A percentile compares a stretch with the other conserved stretches of the same genome.
These are phyloP conservation scores for Jordanella pulchra DNA, from an alignment of 2,797 vertebrate species.

Conservation along the genomic window DNA sequence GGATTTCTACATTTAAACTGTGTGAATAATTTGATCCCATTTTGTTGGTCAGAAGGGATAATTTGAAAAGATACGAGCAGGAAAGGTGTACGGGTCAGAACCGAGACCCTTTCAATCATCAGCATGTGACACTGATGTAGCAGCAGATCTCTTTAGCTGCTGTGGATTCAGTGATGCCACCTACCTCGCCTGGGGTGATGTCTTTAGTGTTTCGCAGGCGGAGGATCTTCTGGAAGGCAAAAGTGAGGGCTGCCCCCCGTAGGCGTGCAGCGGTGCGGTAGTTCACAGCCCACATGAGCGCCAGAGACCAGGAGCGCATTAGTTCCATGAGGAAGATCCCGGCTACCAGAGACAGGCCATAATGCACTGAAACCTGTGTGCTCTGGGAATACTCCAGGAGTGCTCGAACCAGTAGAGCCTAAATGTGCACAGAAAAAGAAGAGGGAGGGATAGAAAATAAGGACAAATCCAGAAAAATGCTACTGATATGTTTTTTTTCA, in stretches of 20 bases:
- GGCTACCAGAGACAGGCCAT: constrained; percentile 78
- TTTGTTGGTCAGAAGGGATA: constrained; percentile 33
- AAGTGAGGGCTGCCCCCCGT: constrained; percentile 81
- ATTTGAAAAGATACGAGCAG: constrained; percentile 47
- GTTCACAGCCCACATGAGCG: constrained; percentile 84
- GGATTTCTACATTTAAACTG: constrained; percentile 42
- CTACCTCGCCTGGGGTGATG: constrained; percentile 82
- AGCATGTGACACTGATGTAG: constrained; percentile 29
- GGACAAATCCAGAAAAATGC: background rate
- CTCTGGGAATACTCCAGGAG: constrained; percentile 84
- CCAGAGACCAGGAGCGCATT: constrained; percentile 83
- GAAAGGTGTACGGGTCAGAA: constrained; percentile 41
- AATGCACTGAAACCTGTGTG: constrained; percentile 59
- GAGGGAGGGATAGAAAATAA: background rate
- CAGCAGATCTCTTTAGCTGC: constrained; percentile 28
- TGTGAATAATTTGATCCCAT: constrained; percentile 47
- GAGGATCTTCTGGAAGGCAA: constrained; percentile 85
- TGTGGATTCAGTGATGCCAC: constrained; percentile 39
- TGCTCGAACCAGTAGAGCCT: constrained; percentile 83
- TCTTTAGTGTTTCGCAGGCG: constrained; percentile 82
- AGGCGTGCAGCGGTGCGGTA: constrained; percentile 85
- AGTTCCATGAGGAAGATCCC: constrained; percentile 83
- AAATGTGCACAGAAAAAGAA: constrained; percentile 9
- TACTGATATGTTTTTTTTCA: no score
- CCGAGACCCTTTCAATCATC: constrained; percentile 62